Conservation (phyloP, 2,113 vertebrate genomes). For the Procavia capensis region DNA sequence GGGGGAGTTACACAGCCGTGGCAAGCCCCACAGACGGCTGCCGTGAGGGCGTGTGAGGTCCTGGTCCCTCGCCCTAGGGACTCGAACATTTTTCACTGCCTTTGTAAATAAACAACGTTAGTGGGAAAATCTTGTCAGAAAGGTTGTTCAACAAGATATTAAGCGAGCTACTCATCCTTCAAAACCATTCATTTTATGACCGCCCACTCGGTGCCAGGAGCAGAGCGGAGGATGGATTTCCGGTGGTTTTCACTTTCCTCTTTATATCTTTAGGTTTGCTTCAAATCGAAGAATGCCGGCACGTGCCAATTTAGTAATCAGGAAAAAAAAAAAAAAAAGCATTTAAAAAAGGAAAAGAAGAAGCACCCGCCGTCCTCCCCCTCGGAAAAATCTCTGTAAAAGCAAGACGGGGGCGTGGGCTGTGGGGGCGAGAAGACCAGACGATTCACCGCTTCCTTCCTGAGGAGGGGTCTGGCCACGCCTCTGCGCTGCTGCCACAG, state of each 20-base stretch:
- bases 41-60: neutral
- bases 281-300: neutral
- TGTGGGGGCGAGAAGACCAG: rapidly evolving
- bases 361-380: rapidly evolving
- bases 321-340: neutral
- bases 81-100: neutral
- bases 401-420: rapidly evolving
- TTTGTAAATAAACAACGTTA: slow-evolving; percentile 44
- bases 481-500: rapidly evolving
- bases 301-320: neutral
- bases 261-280: slow-evolving; percentile 33
- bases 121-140: slow-evolving; percentile 64
- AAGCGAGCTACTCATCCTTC: neutral
- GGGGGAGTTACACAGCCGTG: neutral
- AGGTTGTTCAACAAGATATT: slow-evolving; percentile 54
- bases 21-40: neutral
- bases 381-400: neutral
- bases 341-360: neutral
- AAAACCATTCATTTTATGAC: neutral
- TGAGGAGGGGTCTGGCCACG: neutral
- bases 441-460: neutral
- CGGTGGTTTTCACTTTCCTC: slow-evolving; percentile 59
- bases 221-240: slow-evolving; percentile 48
- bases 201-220: slow-evolving; percentile 25
- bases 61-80: neutral